Conservation (phyloP, 2,888 invertebrate species). For the Neoaliturus tenellus region DNA sequence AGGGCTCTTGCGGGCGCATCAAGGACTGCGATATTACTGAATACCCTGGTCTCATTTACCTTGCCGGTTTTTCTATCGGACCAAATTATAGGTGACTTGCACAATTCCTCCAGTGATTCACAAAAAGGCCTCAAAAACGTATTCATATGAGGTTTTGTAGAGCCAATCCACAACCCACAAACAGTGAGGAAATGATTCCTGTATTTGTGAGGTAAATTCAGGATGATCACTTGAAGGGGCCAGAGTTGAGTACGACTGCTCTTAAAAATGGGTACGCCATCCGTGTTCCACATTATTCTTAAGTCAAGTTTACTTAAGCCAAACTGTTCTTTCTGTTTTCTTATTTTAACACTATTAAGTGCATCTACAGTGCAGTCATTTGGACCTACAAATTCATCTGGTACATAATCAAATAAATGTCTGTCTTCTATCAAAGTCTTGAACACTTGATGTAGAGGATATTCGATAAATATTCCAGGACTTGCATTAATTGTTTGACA, state of each 20-base stretch:
- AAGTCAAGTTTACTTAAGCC: neutral
- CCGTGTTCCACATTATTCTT: neutral
- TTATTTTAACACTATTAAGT: neutral
- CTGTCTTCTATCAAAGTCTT: neutral
- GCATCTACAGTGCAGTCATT: neutral
- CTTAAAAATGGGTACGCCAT: neutral
- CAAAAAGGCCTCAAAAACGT: neutral
- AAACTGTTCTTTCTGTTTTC: neutral
- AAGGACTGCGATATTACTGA: neutral
- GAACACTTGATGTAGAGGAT: no score
- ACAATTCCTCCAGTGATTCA: neutral
- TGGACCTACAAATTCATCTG: neutral
- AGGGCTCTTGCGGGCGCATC: neutral
- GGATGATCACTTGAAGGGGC: neutral
- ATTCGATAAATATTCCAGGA: neutral
- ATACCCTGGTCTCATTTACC: neutral
- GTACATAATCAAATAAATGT: neutral
- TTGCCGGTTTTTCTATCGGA: neutral
- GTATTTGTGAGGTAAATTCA: neutral
- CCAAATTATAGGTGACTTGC: neutral
- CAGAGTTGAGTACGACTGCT: neutral
- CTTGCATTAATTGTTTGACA: neutral
- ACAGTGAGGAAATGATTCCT: neutral
- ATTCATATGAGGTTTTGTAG: neutral
- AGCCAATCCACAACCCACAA: neutral